Base-by-base conservation (phyloP, 2,797 vertebrate species). In the Danio tinwini region DNA sequence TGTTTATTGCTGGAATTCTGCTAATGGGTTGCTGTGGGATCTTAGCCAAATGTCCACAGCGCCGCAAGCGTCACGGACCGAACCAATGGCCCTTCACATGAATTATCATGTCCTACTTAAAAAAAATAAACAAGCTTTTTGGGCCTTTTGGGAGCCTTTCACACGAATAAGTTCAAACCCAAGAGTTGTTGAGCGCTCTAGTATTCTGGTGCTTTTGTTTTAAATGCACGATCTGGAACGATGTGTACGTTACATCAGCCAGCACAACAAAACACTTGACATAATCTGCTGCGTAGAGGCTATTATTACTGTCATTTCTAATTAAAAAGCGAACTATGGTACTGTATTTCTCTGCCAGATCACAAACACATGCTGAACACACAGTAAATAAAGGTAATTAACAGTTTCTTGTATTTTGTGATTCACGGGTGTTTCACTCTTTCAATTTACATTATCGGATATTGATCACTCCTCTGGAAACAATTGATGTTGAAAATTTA, bases 11-110 rank as follows among this genome's bases (percentile, higher is more conserved):
- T 82, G 62, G 69, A 44, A 70, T 75, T 85, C 56, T 82, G 76
- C 81, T 85, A 85, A 85, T 85, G 83, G 83, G 71, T 70, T 62
- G 40, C 49, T 53, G 45, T 81, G 80, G 80, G 73, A 81, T 62
- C 82, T 64, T 80, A 40, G 77, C 72, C 78, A 80, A 80, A 64
- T 76, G 58, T 81, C 73, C 73, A 81, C 19, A 45, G 64, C 40
- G 8, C 73, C 52, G 55, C 61, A 75, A 65, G 65, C 72, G 11
- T 69, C 47, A 55, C 11, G 1, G 12, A 73, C 78, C 69, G 73
- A 56, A 56, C 68, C 78, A 65, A 73, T 73, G 69, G 69, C 59
- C 67, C 80, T 76, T 76, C 80, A 76, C 65, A 40, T 62, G 82
- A 77, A 80, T 83, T 74, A 80, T 76, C 82, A 81, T 74, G 71